Conservation (phyloP, 2,113 vertebrate species). For the Anthoscopus minutus region DNA sequence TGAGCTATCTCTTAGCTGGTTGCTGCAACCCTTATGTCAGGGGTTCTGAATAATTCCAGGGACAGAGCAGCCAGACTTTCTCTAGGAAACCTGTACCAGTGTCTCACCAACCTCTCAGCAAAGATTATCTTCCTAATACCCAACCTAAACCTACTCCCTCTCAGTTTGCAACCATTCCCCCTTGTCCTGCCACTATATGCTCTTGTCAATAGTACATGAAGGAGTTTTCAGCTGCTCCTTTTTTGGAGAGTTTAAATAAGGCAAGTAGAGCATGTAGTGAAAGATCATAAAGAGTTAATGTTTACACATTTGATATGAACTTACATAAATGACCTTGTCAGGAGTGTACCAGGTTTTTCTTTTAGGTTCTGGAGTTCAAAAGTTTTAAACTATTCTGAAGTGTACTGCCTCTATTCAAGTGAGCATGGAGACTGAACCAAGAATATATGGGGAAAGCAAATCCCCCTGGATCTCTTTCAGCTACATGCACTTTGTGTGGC, state of each 20-base stretch:
- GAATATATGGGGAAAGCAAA: background rate
- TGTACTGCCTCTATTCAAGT: background rate
- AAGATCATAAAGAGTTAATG: background rate
- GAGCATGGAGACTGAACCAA: background rate
- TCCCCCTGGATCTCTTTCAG: background rate
- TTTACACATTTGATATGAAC: background rate
- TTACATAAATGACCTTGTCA: background rate
- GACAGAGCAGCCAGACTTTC: background rate
- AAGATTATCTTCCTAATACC: background rate
- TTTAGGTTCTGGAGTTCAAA: background rate
- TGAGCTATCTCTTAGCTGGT: background rate
- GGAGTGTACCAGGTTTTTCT: background rate
- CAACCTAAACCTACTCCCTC: background rate
- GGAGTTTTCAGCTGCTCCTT: background rate
- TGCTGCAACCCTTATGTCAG: background rate
- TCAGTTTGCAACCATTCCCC: background rate
- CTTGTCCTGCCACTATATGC: too few species aligned
- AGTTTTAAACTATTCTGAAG: background rate
- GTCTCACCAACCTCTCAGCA: background rate
- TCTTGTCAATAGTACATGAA: background rate
- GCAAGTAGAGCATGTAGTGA: background rate
- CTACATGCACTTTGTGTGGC: rapidly evolving
- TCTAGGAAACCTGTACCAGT: background rate
- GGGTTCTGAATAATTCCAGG: background rate
- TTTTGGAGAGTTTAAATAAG: background rate